Conservation (phyloP, 2,888 invertebrate genomes). For the Synanthedon tipuliformis region DNA sequence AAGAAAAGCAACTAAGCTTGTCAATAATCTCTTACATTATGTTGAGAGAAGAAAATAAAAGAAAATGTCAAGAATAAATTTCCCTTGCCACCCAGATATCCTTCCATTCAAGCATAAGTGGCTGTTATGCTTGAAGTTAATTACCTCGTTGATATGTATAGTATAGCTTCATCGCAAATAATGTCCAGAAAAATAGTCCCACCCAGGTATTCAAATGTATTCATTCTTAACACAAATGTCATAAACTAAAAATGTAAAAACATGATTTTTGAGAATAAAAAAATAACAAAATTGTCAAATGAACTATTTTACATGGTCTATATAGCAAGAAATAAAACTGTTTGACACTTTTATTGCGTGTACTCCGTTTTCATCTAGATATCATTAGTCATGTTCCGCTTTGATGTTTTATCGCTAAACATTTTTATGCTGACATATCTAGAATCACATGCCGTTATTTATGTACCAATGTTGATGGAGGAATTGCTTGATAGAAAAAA, state of each 20-base stretch:
- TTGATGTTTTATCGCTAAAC: constrained; percentile 59
- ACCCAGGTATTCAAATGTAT: too few relatives aligned
- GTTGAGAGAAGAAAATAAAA: too few relatives aligned
- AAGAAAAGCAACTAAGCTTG: too few relatives aligned
- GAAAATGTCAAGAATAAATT: too few relatives aligned
- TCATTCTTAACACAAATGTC: too few relatives aligned
- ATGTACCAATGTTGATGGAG: constrained; percentile 35
- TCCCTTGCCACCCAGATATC: too few relatives aligned
- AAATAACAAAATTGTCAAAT: constrained; percentile 21
- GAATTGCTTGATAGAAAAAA: constrained; percentile 24
- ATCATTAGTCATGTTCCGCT: constrained; percentile 51
- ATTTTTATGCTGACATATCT: constrained; percentile 49
- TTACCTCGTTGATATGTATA: too few relatives aligned
- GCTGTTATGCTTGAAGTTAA: too few relatives aligned
- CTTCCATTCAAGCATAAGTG: too few relatives aligned
- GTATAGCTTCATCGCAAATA: too few relatives aligned
- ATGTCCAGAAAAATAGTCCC: too few relatives aligned
- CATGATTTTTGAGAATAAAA: background rate
- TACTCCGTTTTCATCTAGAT: constrained; percentile 58
- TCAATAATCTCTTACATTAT: too few relatives aligned
- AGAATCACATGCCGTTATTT: constrained; percentile 27
- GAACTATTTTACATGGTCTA: constrained; percentile 30
- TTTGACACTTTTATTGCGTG: constrained; percentile 59
- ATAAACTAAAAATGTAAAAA: background rate
- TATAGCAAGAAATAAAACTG: constrained; percentile 36